Evolutionary conservation across 2,797 vertebrate genomes (phyloP), one percentile per base, ranked within the genome.

Genomic region (Falco rusticolus): DNA sequence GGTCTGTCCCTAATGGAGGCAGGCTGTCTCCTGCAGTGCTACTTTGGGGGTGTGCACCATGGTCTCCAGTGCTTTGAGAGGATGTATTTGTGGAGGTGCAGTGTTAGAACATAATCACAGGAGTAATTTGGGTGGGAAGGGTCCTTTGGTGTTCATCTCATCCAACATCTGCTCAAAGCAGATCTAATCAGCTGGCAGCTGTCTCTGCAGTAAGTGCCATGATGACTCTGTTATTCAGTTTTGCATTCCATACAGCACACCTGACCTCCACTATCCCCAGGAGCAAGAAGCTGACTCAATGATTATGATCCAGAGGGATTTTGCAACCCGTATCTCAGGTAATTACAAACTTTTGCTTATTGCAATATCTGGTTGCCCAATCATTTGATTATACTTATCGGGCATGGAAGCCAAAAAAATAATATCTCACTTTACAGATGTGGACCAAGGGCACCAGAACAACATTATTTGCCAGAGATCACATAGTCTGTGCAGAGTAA

Each of bases 11-110:
- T 43, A 26, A n/a, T 18, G 9, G 60, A 72, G 29, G 24, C 33
- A 90, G 50, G 45, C 57, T 84, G 11, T 19, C 6, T 70, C 20
- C 43, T 89, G 79, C 34, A 51, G 29, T 1, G 1, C 48, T 74
- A 0, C 20, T 47, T 43, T 6, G 3, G 15, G 15, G 2, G 1
- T 25, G 33, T 24, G 33, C 45, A 45, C 16, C 13, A 19, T 5
- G 7, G 18, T 61, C 26, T 24, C 47, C 47, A 31, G 33, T 19
- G 34, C 24, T 57, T 54, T 75, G 51, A 39, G 63, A 81, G 11
- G 41, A 43, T 3, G 1, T 26, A 13, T 47, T 84, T 72, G 50
- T 6, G 39, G 59, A 93, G 18, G 1, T 79, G 29, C 47, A 66
- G 50, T 2, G 0, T 65, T 54, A 61, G 26, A 78, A 72, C 25